phyloP scores from a whole-genome alignment of 2,888 invertebrate genomes.

The Heliconius ethilla region DNA sequence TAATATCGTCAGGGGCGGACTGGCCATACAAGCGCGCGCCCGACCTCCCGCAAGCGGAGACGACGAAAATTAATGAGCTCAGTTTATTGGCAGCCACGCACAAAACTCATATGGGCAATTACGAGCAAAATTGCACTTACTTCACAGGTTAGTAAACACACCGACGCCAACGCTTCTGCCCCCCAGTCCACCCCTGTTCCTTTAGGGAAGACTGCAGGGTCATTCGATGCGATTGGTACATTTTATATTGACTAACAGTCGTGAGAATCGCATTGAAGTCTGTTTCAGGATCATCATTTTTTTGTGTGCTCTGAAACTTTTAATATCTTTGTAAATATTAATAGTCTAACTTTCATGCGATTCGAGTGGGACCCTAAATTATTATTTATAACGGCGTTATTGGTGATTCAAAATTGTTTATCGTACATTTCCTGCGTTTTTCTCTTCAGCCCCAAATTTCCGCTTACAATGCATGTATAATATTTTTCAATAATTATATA shows the following conservation, averaged over 20 bases:
- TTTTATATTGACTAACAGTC: constrained; percentile 64
- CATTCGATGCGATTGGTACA: constrained; percentile 69
- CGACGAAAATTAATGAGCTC: constrained; percentile 83
- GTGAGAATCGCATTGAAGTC: constrained; percentile 71
- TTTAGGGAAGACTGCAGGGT: constrained; percentile 81
- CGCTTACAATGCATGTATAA: constrained; percentile 69
- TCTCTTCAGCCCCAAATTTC: constrained; percentile 61
- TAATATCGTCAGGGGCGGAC: constrained; percentile 83
- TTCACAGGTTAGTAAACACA: constrained; percentile 81
- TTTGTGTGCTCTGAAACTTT: constrained; percentile 35
- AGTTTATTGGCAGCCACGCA: constrained; percentile 83
- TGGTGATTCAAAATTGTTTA: constrained; percentile 61
- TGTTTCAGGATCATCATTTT: constrained; percentile 44
- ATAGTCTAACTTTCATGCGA: constrained; percentile 67
- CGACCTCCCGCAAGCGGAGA: constrained; percentile 80
- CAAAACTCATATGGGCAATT: constrained; percentile 83
- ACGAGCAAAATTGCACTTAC: constrained; percentile 82
- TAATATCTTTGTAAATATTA: constrained; percentile 41
- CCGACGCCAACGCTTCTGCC: constrained; percentile 78
- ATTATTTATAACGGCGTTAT: constrained; percentile 46
- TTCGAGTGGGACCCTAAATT: constrained; percentile 55
- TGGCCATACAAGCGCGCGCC: constrained; percentile 83
- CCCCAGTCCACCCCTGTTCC: constrained; percentile 81
- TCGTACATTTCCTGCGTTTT: constrained; percentile 75
- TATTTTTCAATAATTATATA: constrained; percentile 42